phyloP scores from a whole-genome alignment of 2,888 invertebrate species.

The Euproctis similis region DNA sequence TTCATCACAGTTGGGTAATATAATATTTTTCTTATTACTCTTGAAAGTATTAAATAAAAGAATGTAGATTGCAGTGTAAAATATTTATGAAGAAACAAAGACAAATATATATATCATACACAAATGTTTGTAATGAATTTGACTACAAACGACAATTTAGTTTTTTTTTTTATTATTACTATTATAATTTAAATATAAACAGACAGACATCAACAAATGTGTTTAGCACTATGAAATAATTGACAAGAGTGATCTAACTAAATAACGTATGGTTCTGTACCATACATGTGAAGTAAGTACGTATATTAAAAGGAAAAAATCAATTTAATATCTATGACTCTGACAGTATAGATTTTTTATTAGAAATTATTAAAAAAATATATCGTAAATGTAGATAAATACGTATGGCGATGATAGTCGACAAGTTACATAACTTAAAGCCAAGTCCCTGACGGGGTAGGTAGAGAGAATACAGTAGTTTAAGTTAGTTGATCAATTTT shows the following conservation, averaged over 20 bases:
- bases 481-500: too few relatives aligned
- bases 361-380: too few relatives aligned
- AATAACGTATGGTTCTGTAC: constrained; percentile 24
- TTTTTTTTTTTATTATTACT: too few relatives aligned
- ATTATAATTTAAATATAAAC: too few relatives aligned
- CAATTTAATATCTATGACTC: constrained; percentile 28
- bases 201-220: constrained; percentile 45
- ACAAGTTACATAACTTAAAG: too few relatives aligned
- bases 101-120: constrained; percentile 70
- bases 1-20: too few relatives aligned
- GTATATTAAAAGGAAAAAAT: constrained; percentile 14
- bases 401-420: too few relatives aligned
- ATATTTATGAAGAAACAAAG: constrained; percentile 75
- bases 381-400: too few relatives aligned
- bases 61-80: constrained; percentile 51
- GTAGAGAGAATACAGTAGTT: too few relatives aligned
- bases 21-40: too few relatives aligned
- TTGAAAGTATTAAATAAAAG: constrained; percentile 30
- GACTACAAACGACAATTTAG: constrained; percentile 64
- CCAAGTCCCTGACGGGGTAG: too few relatives aligned
- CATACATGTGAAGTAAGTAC: constrained; percentile 23
- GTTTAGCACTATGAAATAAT: constrained; percentile 54
- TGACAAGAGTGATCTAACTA: constrained; percentile 47
- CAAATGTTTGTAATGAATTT: constrained; percentile 60
- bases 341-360: too few relatives aligned